Conservation (phyloP, 2,888 invertebrate species). For the Galerucella pusilla region DNA sequence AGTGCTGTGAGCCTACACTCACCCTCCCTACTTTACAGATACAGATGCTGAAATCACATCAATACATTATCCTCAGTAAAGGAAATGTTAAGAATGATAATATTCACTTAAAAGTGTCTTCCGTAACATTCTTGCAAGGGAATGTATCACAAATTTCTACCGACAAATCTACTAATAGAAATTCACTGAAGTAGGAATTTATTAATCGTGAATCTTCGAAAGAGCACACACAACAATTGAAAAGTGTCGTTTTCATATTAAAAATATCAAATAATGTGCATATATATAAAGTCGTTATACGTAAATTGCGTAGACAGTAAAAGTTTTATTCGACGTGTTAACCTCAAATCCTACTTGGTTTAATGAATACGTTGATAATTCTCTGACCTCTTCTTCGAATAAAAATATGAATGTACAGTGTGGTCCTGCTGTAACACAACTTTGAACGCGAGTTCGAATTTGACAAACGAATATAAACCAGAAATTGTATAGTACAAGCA, state of each 20-base stretch:
- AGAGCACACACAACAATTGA: not conserved
- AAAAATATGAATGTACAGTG: not conserved
- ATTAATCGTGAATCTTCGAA: not conserved
- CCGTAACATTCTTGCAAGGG: not conserved
- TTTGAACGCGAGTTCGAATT: no score
- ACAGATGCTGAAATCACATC: no score
- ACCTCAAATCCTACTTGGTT: constrained; percentile 45
- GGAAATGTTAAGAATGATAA: no score
- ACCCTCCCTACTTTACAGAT: no score
- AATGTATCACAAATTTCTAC: constrained; percentile 9
- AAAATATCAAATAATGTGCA: not conserved
- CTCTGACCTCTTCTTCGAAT: constrained; percentile 18
- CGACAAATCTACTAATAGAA: not conserved
- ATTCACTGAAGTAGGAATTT: constrained; percentile 8
- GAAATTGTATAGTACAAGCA: no score
- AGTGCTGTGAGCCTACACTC: no score
- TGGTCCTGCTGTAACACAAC: no score
- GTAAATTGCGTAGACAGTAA: constrained; percentile 2
- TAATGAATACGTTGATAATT: constrained; percentile 25
- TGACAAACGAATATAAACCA: no score
- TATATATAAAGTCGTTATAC: not conserved
- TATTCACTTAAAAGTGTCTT: not conserved
- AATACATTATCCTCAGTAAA: no score
- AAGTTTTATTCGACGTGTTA: constrained; percentile 25
- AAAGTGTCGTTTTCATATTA: constrained; percentile 1